phyloP scores from a whole-genome alignment of 2,797 vertebrate species.

The Sarcophilus harrisii region DNA sequence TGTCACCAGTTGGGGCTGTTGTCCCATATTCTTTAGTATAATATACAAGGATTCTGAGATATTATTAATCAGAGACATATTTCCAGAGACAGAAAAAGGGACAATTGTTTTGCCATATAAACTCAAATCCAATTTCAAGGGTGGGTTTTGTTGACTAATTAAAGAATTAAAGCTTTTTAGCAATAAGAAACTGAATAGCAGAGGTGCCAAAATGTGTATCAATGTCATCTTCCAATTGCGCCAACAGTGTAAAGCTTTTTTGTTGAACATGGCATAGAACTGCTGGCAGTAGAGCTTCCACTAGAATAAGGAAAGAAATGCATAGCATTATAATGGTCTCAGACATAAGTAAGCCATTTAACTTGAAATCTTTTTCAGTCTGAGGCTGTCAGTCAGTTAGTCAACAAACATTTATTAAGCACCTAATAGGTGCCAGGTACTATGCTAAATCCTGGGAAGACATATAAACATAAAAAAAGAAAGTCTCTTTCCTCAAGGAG shows the following conservation, averaged over 20 bases:
- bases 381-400: neutral
- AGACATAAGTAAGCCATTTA: neutral
- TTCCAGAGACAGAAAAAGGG: conserved; percentile 69
- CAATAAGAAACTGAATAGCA: conserved; percentile 55
- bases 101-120: conserved; percentile 70
- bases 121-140: conserved; percentile 63
- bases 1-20: conserved; percentile 52
- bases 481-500: neutral
- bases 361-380: neutral
- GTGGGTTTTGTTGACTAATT: neutral
- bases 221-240: conserved; percentile 66
- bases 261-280: conserved; percentile 68
- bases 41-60: conserved; percentile 86
- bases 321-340: neutral
- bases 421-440: neutral
- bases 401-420: neutral
- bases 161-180: neutral
- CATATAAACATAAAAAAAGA: neutral
- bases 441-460: neutral
- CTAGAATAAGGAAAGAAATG: conserved; percentile 81
- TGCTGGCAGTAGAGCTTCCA: conserved; percentile 79
- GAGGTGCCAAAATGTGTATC: conserved; percentile 51
- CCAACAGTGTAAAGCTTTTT: conserved; percentile 64
- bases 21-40: conserved; percentile 59
- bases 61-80: conserved; percentile 80